These are phyloP conservation scores for Neoscelio sp. DNA, from an alignment of 2,888 invertebrate species.

Conservation along the genomic window DNA sequence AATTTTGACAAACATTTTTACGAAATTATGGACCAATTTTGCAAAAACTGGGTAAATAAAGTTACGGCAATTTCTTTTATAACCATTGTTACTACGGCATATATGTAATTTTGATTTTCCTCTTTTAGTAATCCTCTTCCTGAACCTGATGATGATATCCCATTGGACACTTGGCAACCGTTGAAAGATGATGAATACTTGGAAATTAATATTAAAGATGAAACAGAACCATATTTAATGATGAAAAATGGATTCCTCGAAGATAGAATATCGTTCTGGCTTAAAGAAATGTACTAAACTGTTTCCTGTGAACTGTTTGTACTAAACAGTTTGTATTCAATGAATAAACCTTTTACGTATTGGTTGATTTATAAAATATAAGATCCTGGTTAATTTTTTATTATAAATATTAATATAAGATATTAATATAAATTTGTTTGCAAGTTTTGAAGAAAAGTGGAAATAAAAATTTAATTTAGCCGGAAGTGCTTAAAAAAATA, in stretches of 20 bases:
- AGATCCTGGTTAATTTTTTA: too few relatives aligned
- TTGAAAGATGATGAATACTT: conserved; percentile 77
- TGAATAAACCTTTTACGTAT: too few relatives aligned
- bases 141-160: conserved; percentile 77
- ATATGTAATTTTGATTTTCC: conserved; percentile 5
- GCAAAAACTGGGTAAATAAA: conserved; percentile 82
- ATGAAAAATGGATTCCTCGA: conserved; percentile 11
- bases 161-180: conserved; percentile 80
- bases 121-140: conserved; percentile 80
- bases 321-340: too few relatives aligned
- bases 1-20: conserved; percentile 80
- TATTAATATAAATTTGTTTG: too few relatives aligned
- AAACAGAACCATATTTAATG: neutral
- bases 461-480: too few relatives aligned
- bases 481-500: too few relatives aligned
- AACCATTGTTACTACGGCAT: too few relatives aligned
- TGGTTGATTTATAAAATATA: too few relatives aligned
- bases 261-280: conserved; percentile 24
- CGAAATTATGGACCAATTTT: conserved; percentile 84
- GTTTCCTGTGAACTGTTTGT: too few relatives aligned
- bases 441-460: too few relatives aligned
- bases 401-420: too few relatives aligned
- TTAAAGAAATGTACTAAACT: neutral
- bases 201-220: conserved; percentile 21
- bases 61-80: conserved; percentile 24